A percentile compares a stretch with the other conserved stretches of the same genome.
These are phyloP conservation scores for Epizoanthus rinbou DNA, from an alignment of 92 coral and sea anemone genomes.

Conservation along the genomic window DNA sequence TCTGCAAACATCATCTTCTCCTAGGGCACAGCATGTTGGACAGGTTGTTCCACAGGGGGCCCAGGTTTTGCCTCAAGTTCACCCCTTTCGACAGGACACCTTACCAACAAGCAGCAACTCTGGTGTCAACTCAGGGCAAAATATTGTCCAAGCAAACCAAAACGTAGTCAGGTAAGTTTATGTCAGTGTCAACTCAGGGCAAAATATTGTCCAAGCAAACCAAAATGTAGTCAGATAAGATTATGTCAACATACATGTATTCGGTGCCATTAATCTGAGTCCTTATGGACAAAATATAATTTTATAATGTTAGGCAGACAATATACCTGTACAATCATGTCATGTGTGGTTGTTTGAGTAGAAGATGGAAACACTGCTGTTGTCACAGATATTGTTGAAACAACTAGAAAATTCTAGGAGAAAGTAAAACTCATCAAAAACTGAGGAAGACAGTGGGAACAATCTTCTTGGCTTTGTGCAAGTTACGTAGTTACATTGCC, in stretches of 20 bases:
- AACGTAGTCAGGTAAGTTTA: conserved; percentile 27
- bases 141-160: conserved; percentile 5
- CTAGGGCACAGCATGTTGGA: conserved; percentile 26
- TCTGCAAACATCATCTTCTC: neutral
- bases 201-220: conserved; percentile 5
- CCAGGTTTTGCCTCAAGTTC: neutral
- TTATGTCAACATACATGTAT: neutral
- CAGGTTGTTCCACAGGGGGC: conserved; percentile 9
- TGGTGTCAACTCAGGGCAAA: neutral
- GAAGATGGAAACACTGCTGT: too few relatives aligned
- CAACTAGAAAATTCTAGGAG: too few relatives aligned
- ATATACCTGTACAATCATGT: too few relatives aligned
- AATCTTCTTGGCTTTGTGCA: too few relatives aligned
- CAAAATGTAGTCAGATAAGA: conserved; percentile 27
- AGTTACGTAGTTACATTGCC: too few relatives aligned
- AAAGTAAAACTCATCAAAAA: too few relatives aligned
- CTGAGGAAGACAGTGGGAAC: too few relatives aligned
- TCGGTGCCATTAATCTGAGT: neutral
- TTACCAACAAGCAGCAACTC: too few relatives aligned
- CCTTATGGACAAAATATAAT: neutral
- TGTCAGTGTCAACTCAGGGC: neutral
- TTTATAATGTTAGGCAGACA: too few relatives aligned
- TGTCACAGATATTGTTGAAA: too few relatives aligned
- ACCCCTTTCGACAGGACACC: neutral
- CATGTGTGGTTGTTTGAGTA: too few relatives aligned